These are phyloP conservation scores for Pristionchus pacificus DNA, from an alignment of 1,140 invertebrate species.

Conservation along the genomic window DNA sequence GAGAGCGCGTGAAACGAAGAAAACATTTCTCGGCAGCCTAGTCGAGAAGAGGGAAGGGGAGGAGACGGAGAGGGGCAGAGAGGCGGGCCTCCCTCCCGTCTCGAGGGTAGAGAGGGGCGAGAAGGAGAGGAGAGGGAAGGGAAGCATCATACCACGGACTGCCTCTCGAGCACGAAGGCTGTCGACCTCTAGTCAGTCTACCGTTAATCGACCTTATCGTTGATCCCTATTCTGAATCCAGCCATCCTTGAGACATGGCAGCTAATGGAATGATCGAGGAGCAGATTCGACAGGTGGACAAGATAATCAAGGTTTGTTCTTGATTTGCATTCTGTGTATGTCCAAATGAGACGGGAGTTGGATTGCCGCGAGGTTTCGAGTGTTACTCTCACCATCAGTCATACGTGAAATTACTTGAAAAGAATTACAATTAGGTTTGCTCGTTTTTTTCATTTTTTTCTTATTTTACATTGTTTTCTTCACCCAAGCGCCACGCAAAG, in stretches of 20 bases:
- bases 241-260: neutral
- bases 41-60: neutral
- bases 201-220: neutral
- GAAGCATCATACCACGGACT: no score
- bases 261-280: constrained; percentile 20
- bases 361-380: no score
- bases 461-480: no score
- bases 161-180: neutral
- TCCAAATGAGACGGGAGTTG: no score
- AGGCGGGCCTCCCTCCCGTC: neutral
- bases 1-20: no score
- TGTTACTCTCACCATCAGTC: no score
- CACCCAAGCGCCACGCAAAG: no score
- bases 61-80: neutral
- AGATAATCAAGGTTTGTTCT: constrained; percentile 10
- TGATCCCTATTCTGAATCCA: no score
- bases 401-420: no score
- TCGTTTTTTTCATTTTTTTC: no score
- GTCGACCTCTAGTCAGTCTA: neutral
- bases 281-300: constrained; percentile 20
- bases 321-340: no score
- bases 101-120: neutral
- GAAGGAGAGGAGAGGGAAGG: neutral
- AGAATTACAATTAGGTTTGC: no score
- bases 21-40: neutral